Conservation (phyloP, 2,888 invertebrate species). For the Piscicola geometra region DNA sequence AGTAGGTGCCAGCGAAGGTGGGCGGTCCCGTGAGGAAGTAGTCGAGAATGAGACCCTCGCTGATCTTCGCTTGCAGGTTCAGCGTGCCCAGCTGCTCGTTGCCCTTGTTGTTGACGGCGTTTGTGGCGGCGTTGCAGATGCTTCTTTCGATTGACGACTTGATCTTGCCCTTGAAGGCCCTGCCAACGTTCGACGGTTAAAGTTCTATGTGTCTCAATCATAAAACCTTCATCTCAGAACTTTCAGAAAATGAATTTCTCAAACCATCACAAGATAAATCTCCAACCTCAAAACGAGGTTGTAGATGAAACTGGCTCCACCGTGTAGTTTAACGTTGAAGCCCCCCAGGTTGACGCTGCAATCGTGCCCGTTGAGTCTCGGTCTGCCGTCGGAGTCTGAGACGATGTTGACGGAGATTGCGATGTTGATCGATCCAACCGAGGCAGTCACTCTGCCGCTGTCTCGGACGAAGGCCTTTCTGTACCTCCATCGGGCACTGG, state of each 20-base stretch:
- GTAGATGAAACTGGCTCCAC: constrained; percentile 5
- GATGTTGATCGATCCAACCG: neutral
- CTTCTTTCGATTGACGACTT: neutral
- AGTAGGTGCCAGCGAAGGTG: neutral
- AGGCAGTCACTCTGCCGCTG: constrained; percentile 2
- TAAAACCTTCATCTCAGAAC: neutral
- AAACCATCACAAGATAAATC: neutral
- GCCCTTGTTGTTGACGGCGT: constrained; percentile 10
- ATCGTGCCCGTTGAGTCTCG: neutral
- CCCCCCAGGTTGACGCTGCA: neutral
- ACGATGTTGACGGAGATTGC: neutral
- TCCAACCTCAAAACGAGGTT: neutral
- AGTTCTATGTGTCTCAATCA: neutral
- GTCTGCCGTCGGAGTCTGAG: neutral
- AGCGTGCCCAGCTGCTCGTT: neutral
- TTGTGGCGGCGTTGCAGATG: neutral
- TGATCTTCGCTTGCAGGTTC: neutral
- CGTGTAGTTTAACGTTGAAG: neutral
- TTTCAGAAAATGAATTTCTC: neutral
- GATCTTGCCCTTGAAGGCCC: neutral
- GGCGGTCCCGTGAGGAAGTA: neutral
- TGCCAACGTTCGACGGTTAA: neutral
- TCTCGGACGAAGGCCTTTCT: neutral
- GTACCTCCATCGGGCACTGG: constrained; percentile 1
- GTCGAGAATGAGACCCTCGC: neutral